phyloP scores from a whole-genome alignment of 2,797 vertebrate genomes.

The Parotocinclus haroldoi region DNA sequence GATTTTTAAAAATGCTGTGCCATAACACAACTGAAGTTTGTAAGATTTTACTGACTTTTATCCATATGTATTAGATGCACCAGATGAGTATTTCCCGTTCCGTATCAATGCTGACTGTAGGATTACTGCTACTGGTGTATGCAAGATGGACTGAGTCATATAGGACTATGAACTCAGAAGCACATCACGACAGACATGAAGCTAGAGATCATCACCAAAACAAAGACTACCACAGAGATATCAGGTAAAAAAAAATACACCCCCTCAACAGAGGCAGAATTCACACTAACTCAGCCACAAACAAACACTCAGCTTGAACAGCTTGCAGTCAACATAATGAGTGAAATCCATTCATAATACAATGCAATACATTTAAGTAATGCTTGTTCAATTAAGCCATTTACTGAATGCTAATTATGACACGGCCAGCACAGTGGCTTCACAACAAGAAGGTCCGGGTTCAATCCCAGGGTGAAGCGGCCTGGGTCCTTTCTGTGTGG shows the following conservation, averaged over 20 bases:
- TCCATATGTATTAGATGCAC: constrained; percentile 41
- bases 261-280: not conserved
- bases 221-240: constrained; percentile 39
- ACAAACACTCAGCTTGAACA: not conserved
- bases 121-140: constrained; percentile 51
- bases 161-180: constrained; percentile 38
- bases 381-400: too few species aligned
- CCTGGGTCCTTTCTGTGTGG: too few species aligned
- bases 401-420: not conserved
- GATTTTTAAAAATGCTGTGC: not conserved
- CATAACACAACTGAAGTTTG: constrained; percentile 1
- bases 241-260: constrained; percentile 45
- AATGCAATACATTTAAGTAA: too few species aligned
- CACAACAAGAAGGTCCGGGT: too few species aligned
- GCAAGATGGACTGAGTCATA: constrained; percentile 42
- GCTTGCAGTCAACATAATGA: not conserved
- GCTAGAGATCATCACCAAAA: constrained; percentile 30
- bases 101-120: constrained; percentile 27
- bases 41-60: constrained; percentile 7
- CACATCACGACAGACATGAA: constrained; percentile 35
- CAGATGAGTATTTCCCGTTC: not conserved
- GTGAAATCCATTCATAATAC: not conserved
- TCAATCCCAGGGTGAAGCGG: too few species aligned
- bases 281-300: not conserved
- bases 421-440: too few species aligned